Percentiles rank a stretch among this genome's conserved stretches.
Conservation (phyloP, 2,797 vertebrate genomes). For the Diglossa cyanea region DNA sequence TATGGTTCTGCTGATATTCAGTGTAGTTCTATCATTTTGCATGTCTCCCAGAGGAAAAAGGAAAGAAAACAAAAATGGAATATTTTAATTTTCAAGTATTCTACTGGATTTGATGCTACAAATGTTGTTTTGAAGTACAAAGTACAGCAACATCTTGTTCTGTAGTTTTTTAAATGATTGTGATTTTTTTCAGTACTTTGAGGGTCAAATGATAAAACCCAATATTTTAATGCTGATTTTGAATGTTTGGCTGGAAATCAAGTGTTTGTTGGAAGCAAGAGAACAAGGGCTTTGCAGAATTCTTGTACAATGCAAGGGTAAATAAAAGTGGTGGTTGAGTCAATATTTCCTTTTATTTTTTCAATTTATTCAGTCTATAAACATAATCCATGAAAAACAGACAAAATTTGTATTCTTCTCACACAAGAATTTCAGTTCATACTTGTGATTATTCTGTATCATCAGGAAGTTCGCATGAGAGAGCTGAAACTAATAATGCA, state of each 20-base stretch:
- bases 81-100: not conserved
- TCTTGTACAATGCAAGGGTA: not conserved
- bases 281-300: not conserved
- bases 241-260: not conserved
- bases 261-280: not conserved
- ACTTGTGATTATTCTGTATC: not conserved
- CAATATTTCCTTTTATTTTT: constrained; percentile 15
- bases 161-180: not conserved
- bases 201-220: not conserved
- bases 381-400: not conserved
- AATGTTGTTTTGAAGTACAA: not conserved
- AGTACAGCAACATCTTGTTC: not conserved
- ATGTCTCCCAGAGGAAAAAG: not conserved
- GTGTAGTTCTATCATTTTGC: not conserved
- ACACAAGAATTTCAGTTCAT: not conserved
- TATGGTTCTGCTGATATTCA: not conserved
- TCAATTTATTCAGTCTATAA: not conserved
- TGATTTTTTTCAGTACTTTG: not conserved
- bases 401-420: not conserved
- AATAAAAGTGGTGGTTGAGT: not conserved
- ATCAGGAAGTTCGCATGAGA: not conserved
- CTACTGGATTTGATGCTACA: not conserved
- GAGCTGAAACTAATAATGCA: not conserved
- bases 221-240: not conserved
- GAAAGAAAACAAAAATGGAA: not conserved